These are phyloP conservation scores for Drosophila trapezifrons DNA, from an alignment of 1,140 invertebrate genomes.

Conservation along the genomic window DNA sequence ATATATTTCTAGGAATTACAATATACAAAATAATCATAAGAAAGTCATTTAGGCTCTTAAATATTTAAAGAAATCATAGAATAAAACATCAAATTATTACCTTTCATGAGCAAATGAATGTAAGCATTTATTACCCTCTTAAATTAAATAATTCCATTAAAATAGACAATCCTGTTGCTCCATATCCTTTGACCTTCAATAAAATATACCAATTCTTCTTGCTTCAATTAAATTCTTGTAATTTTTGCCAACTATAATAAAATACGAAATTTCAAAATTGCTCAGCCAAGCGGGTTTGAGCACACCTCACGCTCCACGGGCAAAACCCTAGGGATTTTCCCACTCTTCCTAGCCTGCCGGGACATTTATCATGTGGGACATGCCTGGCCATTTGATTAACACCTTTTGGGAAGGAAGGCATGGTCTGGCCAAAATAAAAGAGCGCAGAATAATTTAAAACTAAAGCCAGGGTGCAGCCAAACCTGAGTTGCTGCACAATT, in stretches of 20 bases:
- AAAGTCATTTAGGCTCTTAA: no score
- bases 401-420: conserved; percentile 45
- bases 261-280: conserved; percentile 1
- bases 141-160: neutral
- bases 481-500: conserved; percentile 11
- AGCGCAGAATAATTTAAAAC: conserved; percentile 42
- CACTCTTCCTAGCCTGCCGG: conserved; percentile 1
- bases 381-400: conserved; percentile 72
- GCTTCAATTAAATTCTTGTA: neutral
- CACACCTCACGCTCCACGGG: neutral
- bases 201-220: neutral
- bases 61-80: no score
- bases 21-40: no score
- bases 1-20: no score
- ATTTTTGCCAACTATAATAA: neutral
- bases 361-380: conserved; percentile 70
- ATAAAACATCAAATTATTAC: no score
- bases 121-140: neutral
- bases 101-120: no score
- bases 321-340: neutral
- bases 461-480: conserved; percentile 12
- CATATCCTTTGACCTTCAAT: neutral
- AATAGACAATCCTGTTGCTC: neutral
- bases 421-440: conserved; percentile 58
- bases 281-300: neutral